These are phyloP conservation scores for Corapipo altera DNA, from an alignment of 2,113 vertebrate genomes.

Conservation along the genomic window DNA sequence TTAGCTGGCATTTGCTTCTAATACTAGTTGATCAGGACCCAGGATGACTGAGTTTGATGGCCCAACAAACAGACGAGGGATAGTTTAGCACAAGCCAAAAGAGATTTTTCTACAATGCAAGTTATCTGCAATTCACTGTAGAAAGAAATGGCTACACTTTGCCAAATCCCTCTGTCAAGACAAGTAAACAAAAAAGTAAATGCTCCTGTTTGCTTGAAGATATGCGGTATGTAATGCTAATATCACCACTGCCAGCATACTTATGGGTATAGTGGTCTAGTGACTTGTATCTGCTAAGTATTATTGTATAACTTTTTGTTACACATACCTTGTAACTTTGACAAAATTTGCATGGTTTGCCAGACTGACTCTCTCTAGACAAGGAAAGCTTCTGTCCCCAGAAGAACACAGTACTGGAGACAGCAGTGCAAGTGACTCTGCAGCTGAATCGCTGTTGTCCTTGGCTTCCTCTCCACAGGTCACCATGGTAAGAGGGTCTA, in stretches of 20 bases:
- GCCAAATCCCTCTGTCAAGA: background rate
- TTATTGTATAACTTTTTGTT: background rate
- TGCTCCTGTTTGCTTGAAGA: background rate
- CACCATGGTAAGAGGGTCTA: background rate
- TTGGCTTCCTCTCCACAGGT: background rate
- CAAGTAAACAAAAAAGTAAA: background rate
- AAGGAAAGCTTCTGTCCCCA: background rate
- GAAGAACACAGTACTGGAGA: background rate
- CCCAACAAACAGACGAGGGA: background rate
- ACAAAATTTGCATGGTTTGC: background rate
- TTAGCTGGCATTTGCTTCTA: background rate
- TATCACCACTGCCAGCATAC: background rate
- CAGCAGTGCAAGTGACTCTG: background rate
- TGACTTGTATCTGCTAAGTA: background rate
- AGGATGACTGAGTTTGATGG: background rate
- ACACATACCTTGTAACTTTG: background rate
- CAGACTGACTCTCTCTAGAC: background rate
- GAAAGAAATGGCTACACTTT: background rate
- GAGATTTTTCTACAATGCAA: background rate
- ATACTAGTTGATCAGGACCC: background rate
- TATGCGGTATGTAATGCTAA: background rate
- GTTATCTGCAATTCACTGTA: background rate
- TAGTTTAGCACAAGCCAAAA: background rate
- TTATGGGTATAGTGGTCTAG: accelerated
- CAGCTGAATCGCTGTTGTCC: accelerated